Percentiles rank a stretch among this genome's conserved stretches.
phyloP scores from a whole-genome alignment of 2,113 vertebrate genomes.

The Sigmodon hispidus region DNA sequence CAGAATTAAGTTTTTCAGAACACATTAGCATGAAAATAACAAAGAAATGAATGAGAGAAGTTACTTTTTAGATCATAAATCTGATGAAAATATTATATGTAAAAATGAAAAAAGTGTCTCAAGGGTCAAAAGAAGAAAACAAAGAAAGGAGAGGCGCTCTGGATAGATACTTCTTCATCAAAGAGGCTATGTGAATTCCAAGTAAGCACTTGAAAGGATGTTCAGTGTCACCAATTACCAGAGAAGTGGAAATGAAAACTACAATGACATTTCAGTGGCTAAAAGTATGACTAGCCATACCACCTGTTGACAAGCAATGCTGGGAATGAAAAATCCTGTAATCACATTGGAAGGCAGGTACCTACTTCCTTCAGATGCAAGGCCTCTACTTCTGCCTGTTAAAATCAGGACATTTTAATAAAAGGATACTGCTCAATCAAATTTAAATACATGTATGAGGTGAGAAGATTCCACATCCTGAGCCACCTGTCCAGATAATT shows the following conservation, averaged over 20 bases:
- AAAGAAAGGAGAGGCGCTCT: not conserved
- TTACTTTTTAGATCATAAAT: slow-evolving; percentile 12
- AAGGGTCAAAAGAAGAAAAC: not conserved
- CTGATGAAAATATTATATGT: not conserved
- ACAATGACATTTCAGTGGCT: not conserved
- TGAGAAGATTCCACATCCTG: too few relatives aligned
- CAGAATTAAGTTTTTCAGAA: slow-evolving; percentile 9
- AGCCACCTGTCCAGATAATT: too few relatives aligned
- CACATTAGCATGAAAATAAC: not conserved
- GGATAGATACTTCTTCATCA: not conserved
- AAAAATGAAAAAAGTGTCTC: not conserved
- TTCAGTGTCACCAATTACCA: not conserved
- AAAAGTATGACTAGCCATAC: not conserved
- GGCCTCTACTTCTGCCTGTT: not conserved
- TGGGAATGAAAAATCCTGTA: not conserved
- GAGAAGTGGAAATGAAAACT: not conserved
- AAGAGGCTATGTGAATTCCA: not conserved
- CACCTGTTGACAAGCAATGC: not conserved
- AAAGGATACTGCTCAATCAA: slow-evolving; percentile 52
- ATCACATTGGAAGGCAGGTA: not conserved
- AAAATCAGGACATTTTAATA: slow-evolving; percentile 43
- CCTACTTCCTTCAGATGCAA: not conserved
- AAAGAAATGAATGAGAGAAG: not conserved
- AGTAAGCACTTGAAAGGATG: not conserved
- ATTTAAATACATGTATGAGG: slow-evolving; percentile 59